Evolutionary conservation across 2,113 vertebrate genomes (phyloP).

Genomic region (Seriola quinqueradiata): DNA sequence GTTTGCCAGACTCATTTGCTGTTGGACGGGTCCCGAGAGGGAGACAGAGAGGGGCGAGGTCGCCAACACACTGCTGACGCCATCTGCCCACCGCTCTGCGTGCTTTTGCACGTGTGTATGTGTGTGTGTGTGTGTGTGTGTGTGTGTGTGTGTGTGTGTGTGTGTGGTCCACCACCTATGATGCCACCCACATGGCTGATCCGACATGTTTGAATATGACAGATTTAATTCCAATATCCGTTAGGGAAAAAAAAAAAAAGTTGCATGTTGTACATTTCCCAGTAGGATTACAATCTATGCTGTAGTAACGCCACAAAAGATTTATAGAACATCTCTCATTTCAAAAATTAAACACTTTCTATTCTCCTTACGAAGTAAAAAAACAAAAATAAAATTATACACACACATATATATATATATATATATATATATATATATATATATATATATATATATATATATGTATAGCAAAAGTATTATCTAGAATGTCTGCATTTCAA

Average conservation of each 20-base stretch:
- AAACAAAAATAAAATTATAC: background rate
- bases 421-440: too few relatives aligned
- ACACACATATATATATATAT: too few relatives aligned
- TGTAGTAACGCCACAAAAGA: background rate
- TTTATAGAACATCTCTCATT: background rate
- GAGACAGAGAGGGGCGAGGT: slow-evolving; percentile 49
- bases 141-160: slow-evolving; percentile 8
- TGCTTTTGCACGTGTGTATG: slow-evolving; percentile 17
- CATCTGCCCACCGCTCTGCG: slow-evolving; percentile 67
- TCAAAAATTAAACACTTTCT: background rate
- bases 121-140: slow-evolving; percentile 15
- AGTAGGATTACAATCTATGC: slow-evolving; percentile 18
- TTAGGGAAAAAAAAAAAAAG: slow-evolving; percentile 9
- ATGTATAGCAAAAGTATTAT: too few relatives aligned
- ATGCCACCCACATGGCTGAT: slow-evolving; percentile 50
- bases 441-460: too few relatives aligned
- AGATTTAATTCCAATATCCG: slow-evolving; percentile 55
- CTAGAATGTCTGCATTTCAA: background rate
- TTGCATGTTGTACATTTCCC: slow-evolving; percentile 41
- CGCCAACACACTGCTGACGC: slow-evolving; percentile 51
- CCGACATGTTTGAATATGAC: slow-evolving; percentile 43
- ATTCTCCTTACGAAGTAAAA: background rate
- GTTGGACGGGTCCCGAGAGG: slow-evolving; percentile 60
- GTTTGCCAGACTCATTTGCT: slow-evolving; percentile 59
- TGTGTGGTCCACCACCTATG: slow-evolving; percentile 28